These are phyloP conservation scores for Periparus ater DNA, from an alignment of 2,797 vertebrate species.

Conservation along the genomic window DNA sequence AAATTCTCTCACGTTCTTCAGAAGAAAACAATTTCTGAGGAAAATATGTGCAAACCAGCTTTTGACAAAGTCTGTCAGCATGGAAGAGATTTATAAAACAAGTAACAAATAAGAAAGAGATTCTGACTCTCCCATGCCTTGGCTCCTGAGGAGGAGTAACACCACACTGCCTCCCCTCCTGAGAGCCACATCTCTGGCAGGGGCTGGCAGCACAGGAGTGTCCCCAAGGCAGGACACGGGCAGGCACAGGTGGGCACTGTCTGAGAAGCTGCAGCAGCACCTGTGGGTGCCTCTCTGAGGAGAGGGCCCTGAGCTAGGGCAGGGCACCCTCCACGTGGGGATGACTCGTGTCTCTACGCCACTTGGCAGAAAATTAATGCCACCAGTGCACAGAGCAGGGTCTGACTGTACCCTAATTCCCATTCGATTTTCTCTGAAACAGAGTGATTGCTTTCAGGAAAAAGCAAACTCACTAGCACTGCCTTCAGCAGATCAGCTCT, in stretches of 20 bases:
- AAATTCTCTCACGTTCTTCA: not conserved
- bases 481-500: not conserved
- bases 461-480: rapidly evolving
- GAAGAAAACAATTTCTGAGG: not conserved
- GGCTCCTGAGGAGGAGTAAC: not conserved
- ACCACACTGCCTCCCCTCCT: not conserved
- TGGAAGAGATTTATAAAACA: not conserved
- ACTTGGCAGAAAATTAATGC: not conserved
- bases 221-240: not conserved
- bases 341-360: not conserved
- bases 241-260: not conserved
- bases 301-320: not conserved
- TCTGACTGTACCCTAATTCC: not conserved
- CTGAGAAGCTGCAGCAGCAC: not conserved
- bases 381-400: not conserved
- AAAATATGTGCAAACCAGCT: not conserved
- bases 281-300: not conserved
- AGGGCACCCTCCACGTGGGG: not conserved
- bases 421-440: not conserved
- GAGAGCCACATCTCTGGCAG: rapidly evolving
- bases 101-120: not conserved
- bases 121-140: not conserved
- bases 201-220: not conserved
- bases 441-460: not conserved
- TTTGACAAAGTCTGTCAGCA: no score